A percentile compares a stretch with the other conserved stretches of the same genome.
These are phyloP conservation scores for Tetraodon nigroviridis DNA, from an alignment of 2,113 vertebrate species.

Conservation along the genomic window DNA sequence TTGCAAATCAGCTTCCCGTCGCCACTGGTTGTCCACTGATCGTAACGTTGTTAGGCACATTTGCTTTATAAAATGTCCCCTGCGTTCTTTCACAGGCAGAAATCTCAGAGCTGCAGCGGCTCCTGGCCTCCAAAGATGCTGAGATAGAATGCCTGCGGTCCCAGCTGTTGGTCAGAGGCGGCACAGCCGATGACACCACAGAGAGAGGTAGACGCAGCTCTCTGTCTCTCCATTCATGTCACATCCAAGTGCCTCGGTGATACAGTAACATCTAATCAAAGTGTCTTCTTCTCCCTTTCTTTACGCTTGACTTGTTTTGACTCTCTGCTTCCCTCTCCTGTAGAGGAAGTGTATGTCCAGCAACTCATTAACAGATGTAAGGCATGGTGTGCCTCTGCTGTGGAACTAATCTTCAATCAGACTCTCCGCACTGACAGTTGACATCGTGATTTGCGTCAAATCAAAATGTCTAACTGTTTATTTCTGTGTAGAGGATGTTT, in stretches of 20 bases:
- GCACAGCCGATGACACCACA: slow-evolving; percentile 71
- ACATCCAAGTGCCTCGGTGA: not conserved
- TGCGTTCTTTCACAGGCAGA: slow-evolving; percentile 76
- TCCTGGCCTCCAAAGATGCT: slow-evolving; percentile 86
- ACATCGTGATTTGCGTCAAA: not conserved
- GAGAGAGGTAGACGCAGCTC: slow-evolving; percentile 81
- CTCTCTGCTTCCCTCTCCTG: slow-evolving; percentile 64
- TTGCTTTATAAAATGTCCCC: not conserved
- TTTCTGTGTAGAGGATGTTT: not conserved
- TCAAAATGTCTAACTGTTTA: not conserved
- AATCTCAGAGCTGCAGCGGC: slow-evolving; percentile 88
- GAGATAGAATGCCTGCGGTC: slow-evolving; percentile 90
- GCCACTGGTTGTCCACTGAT: slow-evolving; percentile 2
- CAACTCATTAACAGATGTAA: slow-evolving; percentile 92
- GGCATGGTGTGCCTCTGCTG: slow-evolving; percentile 40
- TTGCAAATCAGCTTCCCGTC: not conserved
- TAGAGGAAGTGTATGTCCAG: slow-evolving; percentile 87
- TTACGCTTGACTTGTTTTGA: slow-evolving; percentile 19
- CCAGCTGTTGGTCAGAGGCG: slow-evolving; percentile 80
- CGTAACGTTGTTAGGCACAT: slow-evolving; percentile 11
- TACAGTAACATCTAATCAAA: slow-evolving; percentile 34
- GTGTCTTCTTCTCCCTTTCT: slow-evolving; percentile 38
- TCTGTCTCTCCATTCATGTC: not conserved
- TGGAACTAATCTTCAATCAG: slow-evolving; percentile 20
- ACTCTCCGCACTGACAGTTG: not conserved